Conservation (phyloP, 2,888 invertebrate genomes). For the Lasioglossum villosulum region DNA sequence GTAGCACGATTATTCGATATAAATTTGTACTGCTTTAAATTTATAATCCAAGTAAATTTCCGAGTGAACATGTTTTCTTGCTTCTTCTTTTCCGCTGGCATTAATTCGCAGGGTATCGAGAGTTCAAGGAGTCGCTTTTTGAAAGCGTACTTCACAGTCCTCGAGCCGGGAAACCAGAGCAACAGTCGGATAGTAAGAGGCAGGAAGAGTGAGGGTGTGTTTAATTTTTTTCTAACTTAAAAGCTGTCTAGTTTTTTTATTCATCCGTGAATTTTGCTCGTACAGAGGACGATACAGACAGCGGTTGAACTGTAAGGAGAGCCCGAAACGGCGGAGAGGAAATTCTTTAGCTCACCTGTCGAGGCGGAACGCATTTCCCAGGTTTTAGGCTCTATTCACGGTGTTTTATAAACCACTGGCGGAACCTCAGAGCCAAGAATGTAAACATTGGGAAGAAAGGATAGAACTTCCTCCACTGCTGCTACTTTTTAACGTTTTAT, state of each 20-base stretch:
- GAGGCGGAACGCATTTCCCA: neutral
- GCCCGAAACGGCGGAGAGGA: neutral
- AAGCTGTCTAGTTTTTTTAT: conserved; percentile 38
- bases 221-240: conserved; percentile 33
- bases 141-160: conserved; percentile 10
- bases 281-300: neutral
- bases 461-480: neutral
- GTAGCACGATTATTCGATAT: too few species aligned
- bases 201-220: neutral
- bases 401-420: neutral
- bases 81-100: neutral
- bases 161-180: conserved; percentile 8
- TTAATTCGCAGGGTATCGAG: conserved; percentile 18
- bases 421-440: neutral
- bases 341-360: neutral
- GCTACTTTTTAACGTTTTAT: neutral
- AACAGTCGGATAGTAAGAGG: neutral
- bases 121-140: conserved; percentile 14
- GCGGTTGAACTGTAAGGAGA: neutral
- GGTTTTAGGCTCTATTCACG: neutral
- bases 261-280: conserved; percentile 18
- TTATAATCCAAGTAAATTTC: neutral
- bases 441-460: neutral
- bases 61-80: neutral
- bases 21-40: neutral